Evolutionary conservation across 1,140 invertebrate genomes (phyloP).

Genomic region (Panagrolaimus sp.): DNA sequence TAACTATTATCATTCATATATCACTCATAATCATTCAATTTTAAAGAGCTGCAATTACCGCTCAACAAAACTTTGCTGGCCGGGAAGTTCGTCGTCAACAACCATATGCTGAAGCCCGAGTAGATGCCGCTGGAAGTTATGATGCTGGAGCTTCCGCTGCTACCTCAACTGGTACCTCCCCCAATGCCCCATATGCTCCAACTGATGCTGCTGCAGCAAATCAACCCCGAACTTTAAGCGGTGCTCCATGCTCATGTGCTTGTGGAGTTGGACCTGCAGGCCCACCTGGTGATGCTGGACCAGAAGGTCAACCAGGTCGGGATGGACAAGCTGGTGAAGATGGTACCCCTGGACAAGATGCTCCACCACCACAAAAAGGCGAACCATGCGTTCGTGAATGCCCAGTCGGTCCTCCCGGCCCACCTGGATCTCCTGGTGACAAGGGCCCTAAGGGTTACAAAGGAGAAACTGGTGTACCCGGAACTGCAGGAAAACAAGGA

Average conservation of each 20-base stretch:
- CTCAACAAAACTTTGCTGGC: conserved; percentile 15
- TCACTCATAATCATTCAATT: too few relatives aligned
- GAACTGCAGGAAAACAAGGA: conserved; percentile 70
- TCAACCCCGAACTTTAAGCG: neutral
- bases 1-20: too few relatives aligned
- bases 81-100: conserved; percentile 49
- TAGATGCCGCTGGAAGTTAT: conserved; percentile 14
- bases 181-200: conserved; percentile 12
- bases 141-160: conserved; percentile 27
- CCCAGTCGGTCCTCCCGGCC: conserved; percentile 69
- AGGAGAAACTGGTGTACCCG: conserved; percentile 71
- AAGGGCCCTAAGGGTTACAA: conserved; percentile 68
- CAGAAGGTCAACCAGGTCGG: conserved; percentile 60
- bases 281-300: conserved; percentile 57
- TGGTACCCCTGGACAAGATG: conserved; percentile 76
- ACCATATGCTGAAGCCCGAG: conserved; percentile 27
- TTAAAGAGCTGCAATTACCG: conserved; percentile 8
- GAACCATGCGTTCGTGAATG: conserved; percentile 73
- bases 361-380: conserved; percentile 67
- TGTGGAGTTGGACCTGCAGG: conserved; percentile 69
- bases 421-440: conserved; percentile 66
- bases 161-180: conserved; percentile 2
- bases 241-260: conserved; percentile 32
- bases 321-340: conserved; percentile 60
- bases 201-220: neutral